Percentiles rank a stretch among this genome's conserved stretches.
Conservation (phyloP, 2,113 vertebrate genomes). For the Chionodraco myersi region DNA sequence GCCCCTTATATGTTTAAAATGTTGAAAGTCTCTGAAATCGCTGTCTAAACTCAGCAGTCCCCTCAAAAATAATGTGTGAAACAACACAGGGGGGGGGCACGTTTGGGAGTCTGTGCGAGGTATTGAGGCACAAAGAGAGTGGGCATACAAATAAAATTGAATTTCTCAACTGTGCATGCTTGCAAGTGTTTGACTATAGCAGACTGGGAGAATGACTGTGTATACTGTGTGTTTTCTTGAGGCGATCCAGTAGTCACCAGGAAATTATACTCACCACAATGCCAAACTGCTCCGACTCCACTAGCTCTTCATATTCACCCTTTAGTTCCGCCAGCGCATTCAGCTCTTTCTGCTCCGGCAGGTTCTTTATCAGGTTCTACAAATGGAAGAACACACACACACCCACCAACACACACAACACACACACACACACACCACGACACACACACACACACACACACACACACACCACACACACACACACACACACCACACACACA, state of each 20-base stretch:
- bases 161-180: conserved; percentile 39
- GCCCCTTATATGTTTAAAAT: conserved; percentile 25
- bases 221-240: conserved; percentile 17
- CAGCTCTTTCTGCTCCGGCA: conserved; percentile 95
- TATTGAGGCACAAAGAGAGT: neutral
- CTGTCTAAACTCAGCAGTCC: conserved; percentile 7
- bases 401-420: neutral
- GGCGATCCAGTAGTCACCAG: conserved; percentile 13
- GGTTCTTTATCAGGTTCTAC: conserved; percentile 96
- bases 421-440: neutral
- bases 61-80: neutral
- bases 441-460: conserved; percentile 32
- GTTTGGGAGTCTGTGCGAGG: conserved; percentile 1
- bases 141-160: neutral
- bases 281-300: conserved; percentile 96
- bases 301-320: conserved; percentile 93
- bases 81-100: neutral
- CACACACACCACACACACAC: conserved; percentile 42
- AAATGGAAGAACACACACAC: conserved; percentile 58
- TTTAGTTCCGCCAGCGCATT: conserved; percentile 91
- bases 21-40: conserved; percentile 19
- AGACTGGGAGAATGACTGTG: conserved; percentile 24
- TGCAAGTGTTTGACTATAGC: conserved; percentile 28
- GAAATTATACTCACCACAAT: conserved; percentile 91
- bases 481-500: neutral